phyloP scores from a whole-genome alignment of 1,140 invertebrate species.

The Drosophila virilis region DNA sequence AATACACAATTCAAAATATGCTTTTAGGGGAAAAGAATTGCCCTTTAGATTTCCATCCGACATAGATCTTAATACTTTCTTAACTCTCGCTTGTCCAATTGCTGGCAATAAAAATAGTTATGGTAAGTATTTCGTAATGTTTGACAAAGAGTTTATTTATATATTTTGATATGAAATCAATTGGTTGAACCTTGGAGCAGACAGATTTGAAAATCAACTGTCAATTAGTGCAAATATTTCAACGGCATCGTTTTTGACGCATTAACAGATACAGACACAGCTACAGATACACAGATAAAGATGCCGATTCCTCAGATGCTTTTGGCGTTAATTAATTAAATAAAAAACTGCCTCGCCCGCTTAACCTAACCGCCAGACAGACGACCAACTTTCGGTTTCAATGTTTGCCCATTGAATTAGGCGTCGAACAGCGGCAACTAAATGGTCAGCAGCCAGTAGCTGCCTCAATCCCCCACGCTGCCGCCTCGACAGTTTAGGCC shows the following conservation, averaged over 20 bases:
- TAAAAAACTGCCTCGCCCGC: constrained; percentile 6
- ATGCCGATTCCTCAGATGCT: constrained; percentile 11
- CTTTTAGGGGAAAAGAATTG: not conserved
- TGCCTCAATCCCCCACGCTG: not conserved
- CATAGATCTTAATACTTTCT: not conserved
- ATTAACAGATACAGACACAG: constrained; percentile 19
- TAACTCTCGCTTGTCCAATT: not conserved
- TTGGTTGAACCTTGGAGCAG: constrained; percentile 38
- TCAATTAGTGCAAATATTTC: constrained; percentile 32
- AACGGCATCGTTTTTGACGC: constrained; percentile 28
- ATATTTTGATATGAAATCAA: constrained; percentile 30
- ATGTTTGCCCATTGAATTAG: constrained; percentile 41
- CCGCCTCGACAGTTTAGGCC: not conserved
- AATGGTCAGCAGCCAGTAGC: not conserved
- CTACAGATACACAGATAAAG: not conserved
- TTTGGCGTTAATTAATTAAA: constrained; percentile 37
- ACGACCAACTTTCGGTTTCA: constrained; percentile 49
- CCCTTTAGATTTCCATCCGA: not conserved
- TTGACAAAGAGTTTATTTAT: constrained; percentile 20
- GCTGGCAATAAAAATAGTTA: not conserved
- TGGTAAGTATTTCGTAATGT: not conserved
- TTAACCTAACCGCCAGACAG: not conserved
- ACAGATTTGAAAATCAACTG: constrained; percentile 4
- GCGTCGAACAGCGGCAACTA: constrained; percentile 2
- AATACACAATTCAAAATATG: constrained; percentile 13